Percentiles rank a stretch among this genome's conserved stretches.
Conservation (phyloP, 2,113 vertebrate species). For the Pseudopipra pipra region DNA sequence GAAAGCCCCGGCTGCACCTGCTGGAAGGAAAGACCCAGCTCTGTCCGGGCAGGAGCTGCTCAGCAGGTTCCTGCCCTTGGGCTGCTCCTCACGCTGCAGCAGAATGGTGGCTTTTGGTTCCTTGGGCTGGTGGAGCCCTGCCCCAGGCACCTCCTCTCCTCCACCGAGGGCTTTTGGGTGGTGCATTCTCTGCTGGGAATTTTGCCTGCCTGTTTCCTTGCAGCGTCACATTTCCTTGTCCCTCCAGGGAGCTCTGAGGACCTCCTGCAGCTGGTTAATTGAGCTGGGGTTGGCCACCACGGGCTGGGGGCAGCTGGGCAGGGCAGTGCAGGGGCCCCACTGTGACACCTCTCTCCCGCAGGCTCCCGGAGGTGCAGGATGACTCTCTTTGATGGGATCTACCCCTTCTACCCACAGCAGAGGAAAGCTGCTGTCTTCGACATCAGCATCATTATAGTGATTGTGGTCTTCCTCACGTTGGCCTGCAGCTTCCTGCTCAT, state of each 20-base stretch:
- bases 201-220: neutral
- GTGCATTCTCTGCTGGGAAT: neutral
- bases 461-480: conserved; percentile 84
- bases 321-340: fast-evolving
- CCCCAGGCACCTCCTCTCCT: neutral
- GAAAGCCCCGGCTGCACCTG: neutral
- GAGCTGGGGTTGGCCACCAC: neutral
- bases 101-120: neutral
- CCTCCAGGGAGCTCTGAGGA: neutral
- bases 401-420: conserved; percentile 86
- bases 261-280: neutral
- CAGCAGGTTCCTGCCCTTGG: neutral
- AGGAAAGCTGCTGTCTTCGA: conserved; percentile 77
- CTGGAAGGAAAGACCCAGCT: neutral
- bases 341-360: neutral
- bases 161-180: neutral
- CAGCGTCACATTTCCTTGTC: neutral
- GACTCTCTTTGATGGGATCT: conserved; percentile 87
- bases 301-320: fast-evolving
- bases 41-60: neutral
- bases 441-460: conserved; percentile 79
- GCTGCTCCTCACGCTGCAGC: neutral
- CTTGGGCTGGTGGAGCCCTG: neutral
- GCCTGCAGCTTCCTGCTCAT: conserved; percentile 84
- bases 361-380: conserved; percentile 66